A percentile compares a stretch with the other conserved stretches of the same genome.
Evolutionary conservation across 2,113 vertebrate species (phyloP).

Genomic region (Maccullochella peelii): DNA sequence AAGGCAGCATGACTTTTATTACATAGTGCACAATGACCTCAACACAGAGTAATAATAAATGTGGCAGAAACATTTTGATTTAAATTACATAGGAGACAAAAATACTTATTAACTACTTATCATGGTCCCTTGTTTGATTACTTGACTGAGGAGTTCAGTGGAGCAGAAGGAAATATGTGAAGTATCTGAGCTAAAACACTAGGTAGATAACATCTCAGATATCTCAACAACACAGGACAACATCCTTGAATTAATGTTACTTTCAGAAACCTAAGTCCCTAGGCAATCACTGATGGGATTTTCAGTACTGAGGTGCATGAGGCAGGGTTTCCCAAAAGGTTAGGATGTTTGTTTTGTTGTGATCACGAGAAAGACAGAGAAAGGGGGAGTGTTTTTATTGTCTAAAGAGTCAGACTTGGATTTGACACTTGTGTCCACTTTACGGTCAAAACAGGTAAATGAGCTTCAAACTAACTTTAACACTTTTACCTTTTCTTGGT

Average conservation of each 20-base stretch:
- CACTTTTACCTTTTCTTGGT: too few species aligned
- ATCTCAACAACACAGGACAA: neutral
- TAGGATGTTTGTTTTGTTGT: too few species aligned
- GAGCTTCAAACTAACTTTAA: neutral
- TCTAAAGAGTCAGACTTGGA: too few species aligned
- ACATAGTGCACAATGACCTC: neutral
- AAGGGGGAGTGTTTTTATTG: too few species aligned
- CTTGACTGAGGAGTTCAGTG: slow-evolving; percentile 3
- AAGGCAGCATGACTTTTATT: neutral
- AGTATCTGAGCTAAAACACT: neutral
- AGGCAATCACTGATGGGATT: rapidly evolving
- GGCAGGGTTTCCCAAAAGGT: too few species aligned
- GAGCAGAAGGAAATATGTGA: slow-evolving; percentile 17
- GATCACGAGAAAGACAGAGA: too few species aligned
- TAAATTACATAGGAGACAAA: neutral
- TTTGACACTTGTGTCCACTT: too few species aligned
- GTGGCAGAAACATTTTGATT: neutral
- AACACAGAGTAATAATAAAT: neutral
- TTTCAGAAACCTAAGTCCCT: neutral
- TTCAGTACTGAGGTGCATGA: neutral
- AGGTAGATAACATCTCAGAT: neutral
- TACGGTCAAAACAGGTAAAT: neutral
- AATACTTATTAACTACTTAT: neutral
- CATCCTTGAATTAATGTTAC: neutral
- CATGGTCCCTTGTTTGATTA: neutral